phyloP scores from a whole-genome alignment of 2,888 invertebrate species.

The Agonopterix arenella region DNA sequence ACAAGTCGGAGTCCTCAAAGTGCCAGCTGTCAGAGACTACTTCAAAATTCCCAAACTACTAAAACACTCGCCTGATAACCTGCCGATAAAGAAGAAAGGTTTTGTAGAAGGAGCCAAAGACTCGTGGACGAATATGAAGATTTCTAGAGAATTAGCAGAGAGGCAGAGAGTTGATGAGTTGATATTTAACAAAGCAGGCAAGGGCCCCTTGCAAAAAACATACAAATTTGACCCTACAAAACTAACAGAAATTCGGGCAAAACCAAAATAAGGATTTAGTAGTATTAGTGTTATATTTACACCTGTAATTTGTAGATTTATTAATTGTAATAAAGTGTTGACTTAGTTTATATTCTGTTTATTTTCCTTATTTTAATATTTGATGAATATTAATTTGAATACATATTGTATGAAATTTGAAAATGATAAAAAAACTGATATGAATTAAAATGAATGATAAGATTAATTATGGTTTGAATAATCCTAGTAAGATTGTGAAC shows the following conservation, averaged over 20 bases:
- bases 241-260: constrained; percentile 68
- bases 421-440: too few species aligned
- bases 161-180: constrained; percentile 85
- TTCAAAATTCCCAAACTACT: constrained; percentile 84
- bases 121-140: constrained; percentile 89
- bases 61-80: constrained; percentile 70
- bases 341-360: background rate
- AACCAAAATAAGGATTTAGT: constrained; percentile 58
- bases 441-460: too few species aligned
- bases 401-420: too few species aligned
- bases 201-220: constrained; percentile 91
- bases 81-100: constrained; percentile 84
- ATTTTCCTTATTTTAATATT: too few species aligned
- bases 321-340: constrained; percentile 10
- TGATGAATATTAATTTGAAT: too few species aligned
- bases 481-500: too few species aligned
- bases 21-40: constrained; percentile 83
- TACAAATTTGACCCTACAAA: constrained; percentile 90
- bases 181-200: constrained; percentile 89
- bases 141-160: constrained; percentile 86
- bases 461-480: too few species aligned
- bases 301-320: constrained; percentile 4
- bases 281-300: background rate
- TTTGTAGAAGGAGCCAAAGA: constrained; percentile 88
- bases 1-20: constrained; percentile 87